phyloP scores from a whole-genome alignment of 2,113 vertebrate species.

The Actenoides lindsayi region DNA sequence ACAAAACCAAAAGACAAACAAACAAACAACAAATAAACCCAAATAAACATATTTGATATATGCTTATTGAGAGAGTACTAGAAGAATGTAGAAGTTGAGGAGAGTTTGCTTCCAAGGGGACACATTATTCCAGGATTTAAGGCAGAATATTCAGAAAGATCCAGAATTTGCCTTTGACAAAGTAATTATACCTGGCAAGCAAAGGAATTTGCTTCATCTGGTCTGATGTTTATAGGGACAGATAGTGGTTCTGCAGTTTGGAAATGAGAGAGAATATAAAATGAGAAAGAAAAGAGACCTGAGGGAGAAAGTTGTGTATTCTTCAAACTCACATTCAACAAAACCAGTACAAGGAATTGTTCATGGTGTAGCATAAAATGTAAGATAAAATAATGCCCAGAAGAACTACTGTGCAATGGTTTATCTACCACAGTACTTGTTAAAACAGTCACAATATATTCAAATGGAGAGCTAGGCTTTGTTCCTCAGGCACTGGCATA shows the following conservation, averaged over 20 bases:
- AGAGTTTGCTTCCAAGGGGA: background rate
- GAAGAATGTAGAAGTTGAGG: background rate
- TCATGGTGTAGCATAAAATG: background rate
- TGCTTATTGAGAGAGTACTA: background rate
- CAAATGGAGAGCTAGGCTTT: background rate
- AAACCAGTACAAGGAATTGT: background rate
- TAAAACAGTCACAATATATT: background rate
- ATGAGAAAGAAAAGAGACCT: background rate
- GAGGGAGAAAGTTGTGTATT: background rate
- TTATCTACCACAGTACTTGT: background rate
- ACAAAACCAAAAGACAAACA: no score
- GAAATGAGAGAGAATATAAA: slow-evolving; percentile 7
- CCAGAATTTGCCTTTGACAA: background rate
- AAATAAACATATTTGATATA: background rate
- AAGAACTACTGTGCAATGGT: background rate
- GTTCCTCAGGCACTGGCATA: background rate
- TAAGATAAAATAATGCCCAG: slow-evolving; percentile 1
- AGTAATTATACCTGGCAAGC: slow-evolving; percentile 17
- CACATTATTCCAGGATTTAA: background rate
- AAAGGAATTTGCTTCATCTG: background rate
- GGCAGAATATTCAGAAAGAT: background rate
- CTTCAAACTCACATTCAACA: background rate
- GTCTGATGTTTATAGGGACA: background rate
- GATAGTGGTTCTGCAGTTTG: background rate
- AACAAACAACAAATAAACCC: background rate